Conservation (phyloP, 2,888 invertebrate genomes). For the Andrena chrysosceles region DNA sequence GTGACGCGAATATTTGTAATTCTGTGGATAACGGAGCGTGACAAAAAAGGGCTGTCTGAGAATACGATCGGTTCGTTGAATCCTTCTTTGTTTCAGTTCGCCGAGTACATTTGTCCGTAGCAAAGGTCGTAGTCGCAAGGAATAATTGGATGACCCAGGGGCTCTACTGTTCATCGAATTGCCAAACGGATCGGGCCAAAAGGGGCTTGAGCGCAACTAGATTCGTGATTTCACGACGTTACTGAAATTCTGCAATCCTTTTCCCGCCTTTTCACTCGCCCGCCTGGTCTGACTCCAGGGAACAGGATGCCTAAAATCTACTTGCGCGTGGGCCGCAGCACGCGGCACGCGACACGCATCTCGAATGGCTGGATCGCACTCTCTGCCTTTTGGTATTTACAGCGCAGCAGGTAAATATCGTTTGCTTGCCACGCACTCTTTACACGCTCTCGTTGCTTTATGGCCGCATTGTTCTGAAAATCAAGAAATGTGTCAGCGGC, state of each 20-base stretch:
- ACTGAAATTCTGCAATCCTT: slow-evolving; percentile 6
- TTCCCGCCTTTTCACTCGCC: neutral
- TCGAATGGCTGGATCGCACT: slow-evolving; percentile 65
- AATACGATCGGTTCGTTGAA: neutral
- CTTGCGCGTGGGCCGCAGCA: slow-evolving; percentile 74
- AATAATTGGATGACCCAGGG: neutral
- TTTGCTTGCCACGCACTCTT: slow-evolving; percentile 68
- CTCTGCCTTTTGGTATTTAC: slow-evolving; percentile 56
- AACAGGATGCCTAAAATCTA: neutral
- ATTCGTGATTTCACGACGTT: neutral
- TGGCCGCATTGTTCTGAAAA: slow-evolving; percentile 83
- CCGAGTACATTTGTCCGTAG: neutral
- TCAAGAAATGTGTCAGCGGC: slow-evolving; percentile 84
- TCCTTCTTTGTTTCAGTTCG: neutral
- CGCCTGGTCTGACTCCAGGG: neutral
- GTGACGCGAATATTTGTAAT: neutral
- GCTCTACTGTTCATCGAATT: neutral
- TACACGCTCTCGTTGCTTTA: slow-evolving; percentile 77
- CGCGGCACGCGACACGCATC: slow-evolving; percentile 77
- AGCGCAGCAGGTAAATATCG: slow-evolving; percentile 61
- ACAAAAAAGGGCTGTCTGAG: neutral
- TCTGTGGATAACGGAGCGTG: neutral
- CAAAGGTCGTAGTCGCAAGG: neutral
- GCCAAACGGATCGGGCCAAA: too few species aligned
- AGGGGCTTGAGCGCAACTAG: neutral